Base-by-base conservation (phyloP, 2,797 vertebrate species). In the Catostomus latipinnis region DNA sequence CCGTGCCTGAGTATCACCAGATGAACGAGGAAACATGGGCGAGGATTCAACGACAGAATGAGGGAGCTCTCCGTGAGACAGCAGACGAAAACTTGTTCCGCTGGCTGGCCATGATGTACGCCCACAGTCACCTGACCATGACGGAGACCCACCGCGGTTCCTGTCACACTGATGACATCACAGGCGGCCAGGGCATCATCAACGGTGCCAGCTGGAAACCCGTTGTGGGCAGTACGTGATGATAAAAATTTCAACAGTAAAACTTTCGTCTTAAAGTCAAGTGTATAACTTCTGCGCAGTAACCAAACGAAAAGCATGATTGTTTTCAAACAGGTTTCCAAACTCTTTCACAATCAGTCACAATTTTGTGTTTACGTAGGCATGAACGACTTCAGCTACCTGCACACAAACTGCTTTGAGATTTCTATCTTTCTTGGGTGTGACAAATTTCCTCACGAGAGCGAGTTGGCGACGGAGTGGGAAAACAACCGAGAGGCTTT, bases 371-470 rank as follows among this genome's bases (percentile, higher is more conserved):
- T 71, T 70, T 57, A 65, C 50, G 0, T 86, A 99, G 98, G 93
- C 74, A 96, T 99, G 95, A 99, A 99, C 0, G 98, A 99, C 91
- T 99, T 99, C 92, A 98, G 97, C 87, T 99, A 99, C 90, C 92
- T 99, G 75, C 97, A 99, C 88, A 97, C 95, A 43, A 98, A 98
- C 92, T 99, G 98, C 90, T 94, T 99, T 63, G 97, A 99, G 90
- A 94, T 99, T 14, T 97, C 97, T 71, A 62, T 99, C 86, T 98
- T 96, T 86, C 85, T 99, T 86, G 96, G 97, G 83, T 99, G 98
- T 0, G 97, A 99, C 89, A 99, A 99, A 89, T 99, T 97, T 82
- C 98, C 98, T 0, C 97, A 99, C 0, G 96, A 97, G 84, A 97
- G 92, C 0, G 97, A 98, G 84, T 89, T 99, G 77, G 89, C 94